Conservation (phyloP, 2,113 vertebrate species). For the Myrmecobius fasciatus region DNA sequence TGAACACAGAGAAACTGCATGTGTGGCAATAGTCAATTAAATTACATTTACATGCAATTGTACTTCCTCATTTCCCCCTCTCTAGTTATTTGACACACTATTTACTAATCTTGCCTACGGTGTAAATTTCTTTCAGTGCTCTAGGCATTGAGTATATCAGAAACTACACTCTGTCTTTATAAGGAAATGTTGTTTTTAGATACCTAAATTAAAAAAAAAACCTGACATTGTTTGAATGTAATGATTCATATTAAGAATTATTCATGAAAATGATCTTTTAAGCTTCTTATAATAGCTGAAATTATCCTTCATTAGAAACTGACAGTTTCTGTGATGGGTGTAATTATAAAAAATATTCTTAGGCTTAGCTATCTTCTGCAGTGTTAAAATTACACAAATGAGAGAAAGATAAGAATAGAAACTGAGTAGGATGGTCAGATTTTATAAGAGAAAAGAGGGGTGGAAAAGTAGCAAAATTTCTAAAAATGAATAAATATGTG, state of each 20-base stretch:
- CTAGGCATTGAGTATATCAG: conserved; percentile 7
- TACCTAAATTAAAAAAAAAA: conserved; percentile 55
- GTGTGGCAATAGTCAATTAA: not conserved
- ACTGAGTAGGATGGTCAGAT: conserved; percentile 84
- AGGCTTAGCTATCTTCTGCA: conserved; percentile 84
- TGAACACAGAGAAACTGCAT: not conserved
- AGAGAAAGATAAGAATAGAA: conserved; percentile 84
- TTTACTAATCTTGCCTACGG: not conserved
- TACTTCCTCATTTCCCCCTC: not conserved
- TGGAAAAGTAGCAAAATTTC: conserved; percentile 72
- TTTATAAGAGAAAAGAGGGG: conserved; percentile 76
- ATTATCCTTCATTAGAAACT: conserved; percentile 88
- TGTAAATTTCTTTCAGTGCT: conserved; percentile 10
- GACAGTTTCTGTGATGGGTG: conserved; percentile 84
- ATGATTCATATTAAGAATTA: conserved; percentile 85
- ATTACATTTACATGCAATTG: not conserved
- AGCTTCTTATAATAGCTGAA: conserved; percentile 86
- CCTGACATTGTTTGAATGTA: conserved; percentile 80
- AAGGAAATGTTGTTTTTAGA: conserved; percentile 73
- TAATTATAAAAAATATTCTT: conserved; percentile 86
- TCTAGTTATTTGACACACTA: not conserved
- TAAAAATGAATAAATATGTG: conserved; percentile 75
- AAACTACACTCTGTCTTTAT: conserved; percentile 66
- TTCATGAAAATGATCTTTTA: conserved; percentile 84
- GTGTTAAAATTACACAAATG: conserved; percentile 85